phyloP scores from a whole-genome alignment of 2,888 invertebrate genomes.

The Pandemis heparana region DNA sequence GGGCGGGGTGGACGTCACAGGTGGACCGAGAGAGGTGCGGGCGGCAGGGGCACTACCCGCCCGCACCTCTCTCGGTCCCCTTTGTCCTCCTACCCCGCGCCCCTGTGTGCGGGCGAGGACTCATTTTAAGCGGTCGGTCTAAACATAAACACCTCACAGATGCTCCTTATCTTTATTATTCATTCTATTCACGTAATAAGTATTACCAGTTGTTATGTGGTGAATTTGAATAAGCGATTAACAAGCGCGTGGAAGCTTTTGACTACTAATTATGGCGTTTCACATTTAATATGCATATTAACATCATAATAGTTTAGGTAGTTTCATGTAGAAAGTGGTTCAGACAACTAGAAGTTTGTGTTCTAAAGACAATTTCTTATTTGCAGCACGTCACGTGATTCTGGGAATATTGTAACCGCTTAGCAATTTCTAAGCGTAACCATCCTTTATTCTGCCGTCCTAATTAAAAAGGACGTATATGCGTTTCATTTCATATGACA shows the following conservation, averaged over 20 bases:
- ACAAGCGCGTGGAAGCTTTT: constrained; percentile 13
- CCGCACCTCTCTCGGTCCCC: too few species aligned
- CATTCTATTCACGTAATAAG: constrained; percentile 25
- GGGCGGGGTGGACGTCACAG: too few species aligned
- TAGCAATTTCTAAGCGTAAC: too few species aligned
- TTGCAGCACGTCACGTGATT: background rate
- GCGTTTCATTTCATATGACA: too few species aligned
- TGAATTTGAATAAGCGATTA: constrained; percentile 35
- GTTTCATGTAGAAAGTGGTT: constrained; percentile 26
- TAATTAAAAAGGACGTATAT: too few species aligned
- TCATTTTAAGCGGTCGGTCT: too few species aligned
- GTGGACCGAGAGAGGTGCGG: too few species aligned
- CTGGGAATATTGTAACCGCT: background rate
- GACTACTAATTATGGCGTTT: constrained; percentile 29
- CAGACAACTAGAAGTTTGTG: background rate
- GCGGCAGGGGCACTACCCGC: too few species aligned
- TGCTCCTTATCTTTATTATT: background rate
- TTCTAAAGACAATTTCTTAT: background rate
- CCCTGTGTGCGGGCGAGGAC: too few species aligned
- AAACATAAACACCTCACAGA: background rate
- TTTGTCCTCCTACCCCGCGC: too few species aligned
- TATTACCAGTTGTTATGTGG: constrained; percentile 28
- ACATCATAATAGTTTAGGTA: constrained; percentile 11
- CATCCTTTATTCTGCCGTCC: too few species aligned
- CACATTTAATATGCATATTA: constrained; percentile 25